These are phyloP conservation scores for Emydoidea blandingii DNA, from an alignment of 2,797 vertebrate genomes.

Conservation along the genomic window DNA sequence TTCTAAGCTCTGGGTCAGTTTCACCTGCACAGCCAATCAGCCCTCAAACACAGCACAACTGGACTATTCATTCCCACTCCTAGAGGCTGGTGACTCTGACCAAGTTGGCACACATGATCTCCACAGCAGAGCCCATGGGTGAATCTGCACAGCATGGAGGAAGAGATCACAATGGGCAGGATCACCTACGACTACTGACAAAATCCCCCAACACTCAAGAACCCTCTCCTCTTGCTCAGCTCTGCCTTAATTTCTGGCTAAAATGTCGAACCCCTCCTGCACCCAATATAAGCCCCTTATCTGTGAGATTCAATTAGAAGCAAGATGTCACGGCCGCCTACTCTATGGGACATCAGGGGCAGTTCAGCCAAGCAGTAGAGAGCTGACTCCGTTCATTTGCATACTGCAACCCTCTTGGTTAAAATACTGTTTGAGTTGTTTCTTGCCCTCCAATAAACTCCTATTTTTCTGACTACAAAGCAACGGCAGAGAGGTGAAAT, in stretches of 20 bases:
- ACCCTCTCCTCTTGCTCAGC: not conserved
- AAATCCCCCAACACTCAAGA: not conserved
- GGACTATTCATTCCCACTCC: not conserved
- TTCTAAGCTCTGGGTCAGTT: not conserved
- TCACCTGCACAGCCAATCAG: conserved; percentile 16
- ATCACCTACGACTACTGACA: not conserved
- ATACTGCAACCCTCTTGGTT: not conserved
- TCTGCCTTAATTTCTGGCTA: not conserved
- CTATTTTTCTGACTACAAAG: not conserved
- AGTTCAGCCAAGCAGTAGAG: not conserved
- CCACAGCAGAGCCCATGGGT: not conserved
- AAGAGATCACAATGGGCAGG: too few relatives aligned
- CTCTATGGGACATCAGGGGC: not conserved
- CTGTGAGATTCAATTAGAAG: not conserved
- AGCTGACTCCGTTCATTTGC: not conserved
- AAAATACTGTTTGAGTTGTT: not conserved
- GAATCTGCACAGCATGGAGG: not conserved
- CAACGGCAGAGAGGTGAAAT: not conserved
- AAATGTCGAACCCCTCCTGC: too few relatives aligned
- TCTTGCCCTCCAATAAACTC: not conserved
- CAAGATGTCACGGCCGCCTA: not conserved
- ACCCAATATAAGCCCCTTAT: too few relatives aligned
- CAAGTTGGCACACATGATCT: not conserved
- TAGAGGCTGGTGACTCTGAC: not conserved
- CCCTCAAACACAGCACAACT: not conserved